phyloP scores from a whole-genome alignment of 1,140 invertebrate genomes.

The Microplitis demolitor region DNA sequence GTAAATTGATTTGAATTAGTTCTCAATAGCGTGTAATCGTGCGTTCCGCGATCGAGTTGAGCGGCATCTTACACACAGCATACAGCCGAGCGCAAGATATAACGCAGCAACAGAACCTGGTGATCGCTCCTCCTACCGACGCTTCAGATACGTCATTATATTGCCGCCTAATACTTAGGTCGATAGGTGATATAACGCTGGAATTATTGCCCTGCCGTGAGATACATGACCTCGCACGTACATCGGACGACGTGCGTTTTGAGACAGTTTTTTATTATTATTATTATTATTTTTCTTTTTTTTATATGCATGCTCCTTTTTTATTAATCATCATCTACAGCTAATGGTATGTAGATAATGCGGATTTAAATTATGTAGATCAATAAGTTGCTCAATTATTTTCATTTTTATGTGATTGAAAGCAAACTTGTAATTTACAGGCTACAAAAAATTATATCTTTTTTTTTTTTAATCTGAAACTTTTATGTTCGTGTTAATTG shows the following conservation, averaged over 20 bases:
- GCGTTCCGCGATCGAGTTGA: slow-evolving; percentile 31
- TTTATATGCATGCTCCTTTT: neutral
- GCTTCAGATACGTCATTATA: slow-evolving; percentile 55
- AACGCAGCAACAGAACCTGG: slow-evolving; percentile 7
- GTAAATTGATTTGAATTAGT: slow-evolving; percentile 61
- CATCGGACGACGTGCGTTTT: slow-evolving; percentile 19
- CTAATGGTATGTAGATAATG: neutral
- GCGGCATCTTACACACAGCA: neutral
- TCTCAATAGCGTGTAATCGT: slow-evolving; percentile 57
- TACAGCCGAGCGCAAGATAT: neutral
- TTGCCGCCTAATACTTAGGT: slow-evolving; percentile 60
- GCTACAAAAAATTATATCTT: too few species aligned
- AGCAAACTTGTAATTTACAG: neutral
- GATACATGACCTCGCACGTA: slow-evolving; percentile 41
- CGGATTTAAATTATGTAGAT: too few species aligned
- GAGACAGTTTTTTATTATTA: neutral
- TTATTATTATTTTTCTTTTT: too few species aligned
- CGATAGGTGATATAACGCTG: slow-evolving; percentile 57
- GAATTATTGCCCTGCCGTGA: slow-evolving; percentile 47
- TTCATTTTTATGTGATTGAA: neutral
- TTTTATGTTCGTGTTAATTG: too few species aligned
- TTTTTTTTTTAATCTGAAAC: too few species aligned
- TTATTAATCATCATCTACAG: slow-evolving; percentile 1
- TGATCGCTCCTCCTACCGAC: slow-evolving; percentile 43
- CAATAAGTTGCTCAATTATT: too few species aligned